Evolutionary conservation across 2,113 vertebrate species (phyloP).

Genomic region (Pachyramphus minor): DNA sequence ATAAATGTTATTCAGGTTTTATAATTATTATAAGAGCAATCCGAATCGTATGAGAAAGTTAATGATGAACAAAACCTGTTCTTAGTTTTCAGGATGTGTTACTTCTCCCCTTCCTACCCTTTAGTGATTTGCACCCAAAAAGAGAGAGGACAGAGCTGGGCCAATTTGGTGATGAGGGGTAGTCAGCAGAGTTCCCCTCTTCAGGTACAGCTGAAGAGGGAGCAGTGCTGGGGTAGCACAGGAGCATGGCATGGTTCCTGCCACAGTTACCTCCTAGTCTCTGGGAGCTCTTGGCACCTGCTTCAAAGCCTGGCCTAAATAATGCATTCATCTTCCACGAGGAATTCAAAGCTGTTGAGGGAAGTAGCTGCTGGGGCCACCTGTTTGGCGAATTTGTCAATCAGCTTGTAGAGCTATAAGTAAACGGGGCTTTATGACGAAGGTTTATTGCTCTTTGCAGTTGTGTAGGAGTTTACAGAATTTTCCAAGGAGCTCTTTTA

Average conservation of each 20-base stretch:
- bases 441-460: background rate
- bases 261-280: background rate
- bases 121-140: background rate
- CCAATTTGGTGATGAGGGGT: background rate
- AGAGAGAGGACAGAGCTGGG: background rate
- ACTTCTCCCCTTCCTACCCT: background rate
- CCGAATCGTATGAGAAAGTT: background rate
- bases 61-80: background rate
- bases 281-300: constrained; percentile 32
- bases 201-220: background rate
- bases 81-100: background rate
- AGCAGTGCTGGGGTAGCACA: background rate
- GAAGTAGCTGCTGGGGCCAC: background rate
- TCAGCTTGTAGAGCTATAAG: background rate
- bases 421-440: background rate
- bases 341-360: constrained; percentile 26
- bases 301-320: background rate
- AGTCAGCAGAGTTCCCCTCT: background rate
- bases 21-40: background rate
- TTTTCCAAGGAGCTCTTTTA: background rate
- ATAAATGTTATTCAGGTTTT: background rate
- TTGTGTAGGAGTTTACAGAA: background rate
- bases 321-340: background rate
- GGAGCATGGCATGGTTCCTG: background rate
- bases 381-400: constrained; percentile 32